Base-by-base conservation (phyloP, 2,888 invertebrate genomes). In the Brenthis hecate region DNA sequence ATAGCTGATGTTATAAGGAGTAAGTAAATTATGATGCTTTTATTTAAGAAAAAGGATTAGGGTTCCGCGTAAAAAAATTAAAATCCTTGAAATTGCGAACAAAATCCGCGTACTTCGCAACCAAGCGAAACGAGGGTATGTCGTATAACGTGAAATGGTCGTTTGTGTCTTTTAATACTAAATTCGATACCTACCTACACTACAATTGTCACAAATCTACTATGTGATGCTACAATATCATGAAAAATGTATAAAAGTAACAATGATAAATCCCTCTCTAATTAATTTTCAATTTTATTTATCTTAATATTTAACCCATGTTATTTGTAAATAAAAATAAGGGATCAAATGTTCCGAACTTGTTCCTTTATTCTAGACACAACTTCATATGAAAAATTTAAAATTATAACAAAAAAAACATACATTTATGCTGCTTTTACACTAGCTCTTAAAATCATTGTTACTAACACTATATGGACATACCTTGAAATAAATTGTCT, bases 171-270 rank as follows among this genome's bases (percentile, higher is more conserved):
- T 36, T 8, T 23, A 43, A 43, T 62, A 14, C 4, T 62, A 36
- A 36, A 62, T 13, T 51, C 50, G 16, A 58, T 11, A n/a, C 2
- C n/a, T n/a, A 23, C n/a, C 13, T 43, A 36, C 23, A 51, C 13
- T 51, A 43, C 23, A 56, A 51, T 32, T 1, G 14, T 14, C 51
- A 32, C 50, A 65, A 65, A 16, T 48, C 56, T 65, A 68, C n/a
- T 11, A 60, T 50, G 64, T 64, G 55, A 65, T 56, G 60, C 56
- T 56, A 61, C 56, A 51, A 47, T 43, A 48, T 56, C 53, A 51
- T 58, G 50, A 56, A 61, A 67, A 69, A 69, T 65, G 69, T 69
- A 69, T 69, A 69, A 69, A 69, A 69, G 69, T 69, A 69, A 69
- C 56, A 69, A 69, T 55, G 53, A 60, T 61, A 61, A 58, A 58